Evolutionary conservation across 2,888 invertebrate genomes (phyloP).

Genomic region (Melieria picta): DNA sequence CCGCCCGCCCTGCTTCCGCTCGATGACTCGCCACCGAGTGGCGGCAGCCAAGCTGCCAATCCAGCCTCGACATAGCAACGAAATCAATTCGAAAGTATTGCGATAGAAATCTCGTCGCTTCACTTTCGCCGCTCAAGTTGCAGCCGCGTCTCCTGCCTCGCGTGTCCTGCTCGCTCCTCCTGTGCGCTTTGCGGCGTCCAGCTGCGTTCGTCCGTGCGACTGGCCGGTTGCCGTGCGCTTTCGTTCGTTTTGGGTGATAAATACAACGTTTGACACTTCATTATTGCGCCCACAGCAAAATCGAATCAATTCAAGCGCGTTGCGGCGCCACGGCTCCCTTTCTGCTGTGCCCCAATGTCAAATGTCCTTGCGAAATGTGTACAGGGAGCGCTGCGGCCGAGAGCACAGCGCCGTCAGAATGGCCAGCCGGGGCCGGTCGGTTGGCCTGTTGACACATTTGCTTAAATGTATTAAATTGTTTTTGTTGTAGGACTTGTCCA

Average conservation of each 20-base stretch:
- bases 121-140: not conserved
- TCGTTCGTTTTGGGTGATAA: slow-evolving; percentile 49
- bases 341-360: slow-evolving; percentile 36
- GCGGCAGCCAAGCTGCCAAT: too few species aligned
- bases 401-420: not conserved
- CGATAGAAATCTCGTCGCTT: slow-evolving; percentile 18
- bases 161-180: not conserved
- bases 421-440: not conserved
- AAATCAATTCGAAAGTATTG: not conserved
- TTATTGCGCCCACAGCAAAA: slow-evolving; percentile 58
- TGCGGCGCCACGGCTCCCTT: slow-evolving; percentile 22
- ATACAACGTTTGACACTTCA: slow-evolving; percentile 63
- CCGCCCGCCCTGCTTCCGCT: not conserved
- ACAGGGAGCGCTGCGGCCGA: too few species aligned
- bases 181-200: not conserved
- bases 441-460: slow-evolving; percentile 38
- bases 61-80: too few species aligned
- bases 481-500: slow-evolving; percentile 22
- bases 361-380: slow-evolving; percentile 21
- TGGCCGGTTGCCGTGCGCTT: not conserved
- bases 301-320: slow-evolving; percentile 56
- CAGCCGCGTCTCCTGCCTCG: not conserved
- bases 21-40: not conserved
- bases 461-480: slow-evolving; percentile 34
- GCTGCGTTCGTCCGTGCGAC: not conserved